Evolutionary conservation across 2,888 invertebrate species (phyloP), one percentile per base, ranked within the genome.

Genomic region (Scaptomyza reducta): DNA sequence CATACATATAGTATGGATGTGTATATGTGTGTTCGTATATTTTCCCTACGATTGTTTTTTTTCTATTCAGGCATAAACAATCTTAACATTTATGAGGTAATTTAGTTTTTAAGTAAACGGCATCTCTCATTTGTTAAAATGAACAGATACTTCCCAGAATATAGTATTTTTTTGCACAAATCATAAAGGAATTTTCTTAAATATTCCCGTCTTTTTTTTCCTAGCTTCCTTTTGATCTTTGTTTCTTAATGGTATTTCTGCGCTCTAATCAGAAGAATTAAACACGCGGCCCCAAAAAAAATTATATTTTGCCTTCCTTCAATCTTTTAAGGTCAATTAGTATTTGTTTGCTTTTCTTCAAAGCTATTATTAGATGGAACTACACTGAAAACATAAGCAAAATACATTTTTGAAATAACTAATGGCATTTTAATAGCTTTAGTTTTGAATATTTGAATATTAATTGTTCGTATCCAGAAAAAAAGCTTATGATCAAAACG

Each of bases 31-130:
- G 22, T 22, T 22, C 5, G 22, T 35, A 35, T 40, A 16, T 40
- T 13, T 29, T 33, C n/a, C 29, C 18, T 9, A 6, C 3, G 27
- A 14, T 38, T 13, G 14, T 33, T n/a, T 41, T 38, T n/a, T 7
- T 11, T 22, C 13, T 47, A 13, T 11, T 46, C 33, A 10, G 51
- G 27, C 35, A 66, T 78, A 79, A 79, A 78, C 75, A 81, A 69
- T 59, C 11, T 16, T 42, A 14, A 46, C 47, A 55, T 59, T 62
- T 61, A 71, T 78, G 82, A 62, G 85, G 68, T 49, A 71, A 69
- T 69, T 65, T 42, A 51, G 27, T 65, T 60, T 66, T 59, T 47
- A 55, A 59, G 62, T 70, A 77, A 61, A 68, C 57, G 57, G 46
- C 46, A 53, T 44, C 63, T 42, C 59, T 76, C 29, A 51, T 55